Base-by-base conservation (phyloP, 2,888 invertebrate species). In the Sinohyriopsis cumingii region DNA sequence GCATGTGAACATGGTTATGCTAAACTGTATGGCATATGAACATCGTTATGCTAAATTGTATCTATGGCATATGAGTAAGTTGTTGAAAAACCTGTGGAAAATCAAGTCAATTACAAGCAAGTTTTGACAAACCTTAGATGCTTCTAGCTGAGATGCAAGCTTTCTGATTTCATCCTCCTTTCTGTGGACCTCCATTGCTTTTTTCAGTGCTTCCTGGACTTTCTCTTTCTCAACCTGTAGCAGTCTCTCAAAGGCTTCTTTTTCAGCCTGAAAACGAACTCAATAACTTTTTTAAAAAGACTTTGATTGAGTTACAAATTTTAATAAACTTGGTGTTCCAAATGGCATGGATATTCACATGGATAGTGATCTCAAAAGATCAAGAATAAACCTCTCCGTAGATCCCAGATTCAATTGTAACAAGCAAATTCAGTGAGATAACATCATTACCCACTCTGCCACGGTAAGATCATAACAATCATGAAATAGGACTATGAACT, bases 81-180 rank as follows among this genome's bases (percentile, higher is more conserved):
- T 61, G 9, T 61, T 25, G 12, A 9, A 61, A 28, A 25, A 2
- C 3, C 18, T 15, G 22, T 25, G 61, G 9, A 22, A 18, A 25
- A 15, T 25, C 9, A 25, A 25, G 19, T 63, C 25, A 63, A 63
- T 33, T 12, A 53, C 33, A 24, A 28, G 25, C 12, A 61, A 24
- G 9, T 22, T 12, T 59, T 45, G 15, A 53, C 72, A 60, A 63
- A 88, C 88, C 86, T 87, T 86, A 56, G 84, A 76, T 56, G 82
- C 79, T 55, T 86, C 85, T 7, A 88, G 79, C 75, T 87, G 85
- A 19, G 80, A 72, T 25, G 81, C 74, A 45, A 88, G 79, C 66
- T 82, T 82, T 65, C 80, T 80, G 53, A 84, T 78, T 66, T 86
- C 87, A 15, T 84, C 82, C 5, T 87, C 85, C 56, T 82, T 82